Base-by-base conservation (phyloP, 2,888 invertebrate species). In the Chesias legatella region DNA sequence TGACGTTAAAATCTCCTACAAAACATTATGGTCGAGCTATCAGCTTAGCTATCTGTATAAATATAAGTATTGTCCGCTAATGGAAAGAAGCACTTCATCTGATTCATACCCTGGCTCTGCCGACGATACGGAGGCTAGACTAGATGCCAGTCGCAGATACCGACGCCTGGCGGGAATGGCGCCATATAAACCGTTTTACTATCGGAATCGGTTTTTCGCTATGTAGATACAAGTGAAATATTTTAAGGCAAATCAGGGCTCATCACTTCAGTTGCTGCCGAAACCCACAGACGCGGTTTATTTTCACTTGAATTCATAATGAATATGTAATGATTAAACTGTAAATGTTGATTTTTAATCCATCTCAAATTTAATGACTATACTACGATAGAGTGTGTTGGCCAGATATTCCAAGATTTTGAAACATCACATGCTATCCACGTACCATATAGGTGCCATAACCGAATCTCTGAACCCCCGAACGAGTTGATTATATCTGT, bases 111-210 rank as follows among this genome's bases (percentile, higher is more conserved):
- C 27, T 47, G 48, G 48, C 52, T 48, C 52, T 42, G 49, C 48
- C 13, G 5, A 59, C 27, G 59, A 58, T 63, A 52, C 49, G 47
- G 51, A 33, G 47, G 25, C 52, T 52, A 47, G 48, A 43, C 33
- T 46, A 43, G 67, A 68, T 63, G 36, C 58, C 60, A 42, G 48
- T 39, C 32, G 38, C 47, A 42, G 67, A 67, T 67, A 62, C 40
- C 38, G 34, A 31, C 33, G 38, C 31, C 33, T 42, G 45, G 39
- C 41, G 42, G 28, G 38, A 41, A 40, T 51, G 46, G 48, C 48
- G 51, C 48, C 46, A 23, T 37, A 40, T 34, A 36, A 43, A 41
- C 26, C 30, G 28, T 35, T 43, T 32, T 31, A 30, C 33, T 43
- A 48, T 48, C 43, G 27, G 29, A 41, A 49, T 43, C 40, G 44